phyloP scores from a whole-genome alignment of 2,113 vertebrate genomes.

The Trachemys scripta region DNA sequence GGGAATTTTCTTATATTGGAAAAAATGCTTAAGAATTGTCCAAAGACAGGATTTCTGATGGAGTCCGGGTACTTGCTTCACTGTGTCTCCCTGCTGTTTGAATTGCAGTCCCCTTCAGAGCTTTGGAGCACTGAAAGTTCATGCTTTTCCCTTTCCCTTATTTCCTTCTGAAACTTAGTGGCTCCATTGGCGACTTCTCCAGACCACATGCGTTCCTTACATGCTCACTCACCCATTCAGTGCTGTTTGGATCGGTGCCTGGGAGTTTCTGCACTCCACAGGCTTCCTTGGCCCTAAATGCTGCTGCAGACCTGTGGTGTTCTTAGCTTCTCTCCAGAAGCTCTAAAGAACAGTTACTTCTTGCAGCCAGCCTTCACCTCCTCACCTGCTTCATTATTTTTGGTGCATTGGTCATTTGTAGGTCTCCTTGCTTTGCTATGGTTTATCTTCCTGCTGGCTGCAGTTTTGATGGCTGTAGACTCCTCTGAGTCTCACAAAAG shows the following conservation, averaged over 20 bases:
- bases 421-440: conserved; percentile 20
- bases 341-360: conserved; percentile 6
- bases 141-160: neutral
- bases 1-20: neutral
- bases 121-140: neutral
- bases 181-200: conserved; percentile 48
- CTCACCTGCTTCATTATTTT: neutral
- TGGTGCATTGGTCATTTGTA: neutral
- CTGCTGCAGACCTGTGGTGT: conserved; percentile 19
- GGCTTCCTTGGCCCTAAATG: neutral
- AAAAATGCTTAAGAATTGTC: neutral
- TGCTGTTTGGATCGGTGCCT: neutral
- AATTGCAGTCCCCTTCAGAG: neutral
- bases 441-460: neutral
- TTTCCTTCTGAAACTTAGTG: conserved; percentile 41
- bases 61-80: neutral
- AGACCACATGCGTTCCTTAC: neutral
- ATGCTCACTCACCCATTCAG: conserved; percentile 36
- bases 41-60: neutral
- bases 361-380: neutral
- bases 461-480: conserved; percentile 30
- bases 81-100: neutral
- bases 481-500: neutral
- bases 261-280: neutral
- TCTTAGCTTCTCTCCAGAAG: conserved; percentile 17